A percentile compares a stretch with the other conserved stretches of the same genome.
Evolutionary conservation across 2,113 vertebrate genomes (phyloP).

Genomic region (Gila orcuttii): DNA sequence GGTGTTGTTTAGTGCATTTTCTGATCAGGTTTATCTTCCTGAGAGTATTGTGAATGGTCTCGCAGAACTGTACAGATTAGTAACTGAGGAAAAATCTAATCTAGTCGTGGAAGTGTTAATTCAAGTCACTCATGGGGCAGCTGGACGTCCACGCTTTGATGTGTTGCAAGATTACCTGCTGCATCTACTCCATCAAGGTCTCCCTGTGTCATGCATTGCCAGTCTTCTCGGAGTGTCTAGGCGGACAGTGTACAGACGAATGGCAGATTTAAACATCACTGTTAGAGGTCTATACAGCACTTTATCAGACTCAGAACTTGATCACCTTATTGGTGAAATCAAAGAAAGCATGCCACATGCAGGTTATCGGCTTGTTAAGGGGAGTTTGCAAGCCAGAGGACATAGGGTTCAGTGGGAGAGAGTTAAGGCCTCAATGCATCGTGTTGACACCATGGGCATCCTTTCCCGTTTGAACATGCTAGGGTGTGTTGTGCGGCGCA

Average conservation of each 20-base stretch:
- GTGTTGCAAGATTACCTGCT: slow-evolving; percentile 5
- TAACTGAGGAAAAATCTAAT: slow-evolving; percentile 32
- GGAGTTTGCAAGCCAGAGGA: neutral
- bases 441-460: slow-evolving; percentile 18
- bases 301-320: slow-evolving; percentile 9
- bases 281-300: slow-evolving; percentile 34
- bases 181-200: slow-evolving; percentile 14
- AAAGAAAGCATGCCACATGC: slow-evolving; percentile 24
- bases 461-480: neutral
- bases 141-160: slow-evolving; percentile 20
- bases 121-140: slow-evolving; percentile 15
- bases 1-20: slow-evolving; percentile 24
- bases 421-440: slow-evolving; percentile 32
- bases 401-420: slow-evolving; percentile 21
- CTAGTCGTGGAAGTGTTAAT: neutral
- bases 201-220: slow-evolving; percentile 28
- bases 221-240: slow-evolving; percentile 12
- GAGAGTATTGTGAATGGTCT: neutral
- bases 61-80: neutral
- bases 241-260: slow-evolving; percentile 7
- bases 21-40: neutral
- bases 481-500: slow-evolving; percentile 10
- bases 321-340: slow-evolving; percentile 18
- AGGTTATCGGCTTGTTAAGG: slow-evolving; percentile 13
- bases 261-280: slow-evolving; percentile 25